Evolutionary conservation across 2,888 invertebrate genomes (phyloP), one percentile per base, ranked within the genome.

Genomic region (Acrocera orbiculus): DNA sequence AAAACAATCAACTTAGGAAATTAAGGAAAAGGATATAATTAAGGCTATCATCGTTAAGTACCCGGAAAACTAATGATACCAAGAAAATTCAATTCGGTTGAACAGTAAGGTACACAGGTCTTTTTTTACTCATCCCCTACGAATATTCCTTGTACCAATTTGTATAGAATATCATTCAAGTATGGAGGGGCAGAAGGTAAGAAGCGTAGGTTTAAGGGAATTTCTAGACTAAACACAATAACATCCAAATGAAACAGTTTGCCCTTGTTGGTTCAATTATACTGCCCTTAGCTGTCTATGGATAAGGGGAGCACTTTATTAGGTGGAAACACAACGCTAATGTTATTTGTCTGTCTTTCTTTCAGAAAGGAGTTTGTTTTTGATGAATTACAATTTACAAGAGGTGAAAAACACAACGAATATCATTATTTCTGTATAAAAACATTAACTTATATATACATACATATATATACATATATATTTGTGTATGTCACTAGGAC

Each of bases 11-110:
- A 44, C 44, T 44, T 44, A 44, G 42, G 36, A 42, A 44, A 46
- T 43, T 44, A 43, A 41, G 43, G 44, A 44, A 46, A 44, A 44
- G 44, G 35, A 38, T 38, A 53, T 54, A 54, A 56, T 56, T 55
- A 56, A 53, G 52, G 51, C 47, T 52, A 53, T 53, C 54, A 54
- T 49, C 51, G 52, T 53, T 55, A 53, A 54, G 54, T 51, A 48
- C 47, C 55, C 49, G 46, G 53, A 50, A 49, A 51, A 51, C 53
- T 56, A 56, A 56, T 54, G 56, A 54, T 51, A 45, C 29, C 17
- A 8, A 3, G 27, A 20, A 16, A 6, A 19, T 14, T 14, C n/a
- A 24, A 7, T 15, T 10, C n/a, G 24, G 22, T 23, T 10, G 10
- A 4, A 13, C 9, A 14, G 13, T 17, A 9, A 26, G 11, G 6